Evolutionary conservation across 2,113 vertebrate species (phyloP).

Genomic region (Petrocephalus zakoni): DNA sequence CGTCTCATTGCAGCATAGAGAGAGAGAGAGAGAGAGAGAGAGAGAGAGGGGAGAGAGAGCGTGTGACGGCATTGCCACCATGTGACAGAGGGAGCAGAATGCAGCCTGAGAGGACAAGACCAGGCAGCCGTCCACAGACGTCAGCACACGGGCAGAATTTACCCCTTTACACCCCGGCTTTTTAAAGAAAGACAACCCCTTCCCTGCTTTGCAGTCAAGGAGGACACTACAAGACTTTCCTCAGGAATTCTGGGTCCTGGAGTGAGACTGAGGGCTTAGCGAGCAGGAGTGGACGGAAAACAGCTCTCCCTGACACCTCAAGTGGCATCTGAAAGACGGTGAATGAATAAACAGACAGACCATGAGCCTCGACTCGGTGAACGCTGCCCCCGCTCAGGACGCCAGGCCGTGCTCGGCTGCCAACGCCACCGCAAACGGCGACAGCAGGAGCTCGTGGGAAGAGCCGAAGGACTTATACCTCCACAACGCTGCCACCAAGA

Average conservation of each 20-base stretch:
- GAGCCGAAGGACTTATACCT: conserved; percentile 43
- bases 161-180: not conserved
- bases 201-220: not conserved
- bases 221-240: not conserved
- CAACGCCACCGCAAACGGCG: conserved; percentile 51
- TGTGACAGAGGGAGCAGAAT: conserved; percentile 7
- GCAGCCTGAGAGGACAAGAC: not conserved
- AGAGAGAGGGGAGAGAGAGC: conserved; percentile 11
- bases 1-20: not conserved
- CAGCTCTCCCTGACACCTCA: not conserved
- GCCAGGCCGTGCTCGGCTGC: conserved; percentile 38
- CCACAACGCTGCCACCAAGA: conserved; percentile 44
- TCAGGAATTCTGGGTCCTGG: not conserved
- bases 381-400: conserved; percentile 57
- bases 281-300: not conserved
- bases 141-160: not conserved
- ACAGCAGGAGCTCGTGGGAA: conserved; percentile 56
- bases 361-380: conserved; percentile 63
- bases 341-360: conserved; percentile 31
- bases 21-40: conserved; percentile 14
- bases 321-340: not conserved
- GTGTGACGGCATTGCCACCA: conserved; percentile 4
- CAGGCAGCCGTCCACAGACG: not conserved
- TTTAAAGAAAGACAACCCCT: not conserved
- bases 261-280: not conserved